Evolutionary conservation across 1,140 invertebrate species (phyloP).

Genomic region (Drosophila sturtevanti): DNA sequence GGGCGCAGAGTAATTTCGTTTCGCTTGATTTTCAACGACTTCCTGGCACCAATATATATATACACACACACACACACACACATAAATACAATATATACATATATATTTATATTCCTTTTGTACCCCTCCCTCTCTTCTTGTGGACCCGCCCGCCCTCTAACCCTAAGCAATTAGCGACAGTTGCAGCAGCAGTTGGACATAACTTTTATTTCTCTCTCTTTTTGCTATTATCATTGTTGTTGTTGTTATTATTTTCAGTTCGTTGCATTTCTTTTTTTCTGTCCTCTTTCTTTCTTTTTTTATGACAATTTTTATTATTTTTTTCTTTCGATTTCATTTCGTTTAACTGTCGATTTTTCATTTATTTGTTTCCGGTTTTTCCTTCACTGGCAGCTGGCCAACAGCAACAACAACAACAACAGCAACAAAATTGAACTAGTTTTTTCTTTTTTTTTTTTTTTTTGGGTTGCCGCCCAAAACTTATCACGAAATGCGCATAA

Average conservation of each 20-base stretch:
- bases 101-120: not conserved
- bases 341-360: constrained; percentile 73
- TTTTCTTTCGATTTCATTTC: constrained; percentile 69
- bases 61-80: not conserved
- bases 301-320: constrained; percentile 59
- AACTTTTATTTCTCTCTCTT: constrained; percentile 28
- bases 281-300: constrained; percentile 40
- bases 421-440: constrained; percentile 40
- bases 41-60: constrained; percentile 55
- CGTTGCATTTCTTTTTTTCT: constrained; percentile 27
- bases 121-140: constrained; percentile 9
- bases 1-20: constrained; percentile 70
- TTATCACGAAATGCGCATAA: constrained; percentile 58
- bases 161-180: constrained; percentile 72
- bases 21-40: constrained; percentile 78
- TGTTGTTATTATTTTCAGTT: constrained; percentile 52
- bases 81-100: constrained; percentile 12
- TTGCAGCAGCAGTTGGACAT: constrained; percentile 64
- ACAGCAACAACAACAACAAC: not conserved
- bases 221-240: constrained; percentile 27
- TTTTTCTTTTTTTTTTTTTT: constrained; percentile 24
- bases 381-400: constrained; percentile 22
- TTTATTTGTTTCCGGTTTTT: constrained; percentile 65
- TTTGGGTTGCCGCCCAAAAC: constrained; percentile 33
- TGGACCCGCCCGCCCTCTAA: constrained; percentile 38